phyloP scores from a whole-genome alignment of 2,888 invertebrate species.

The Lycophotia porphyrea region DNA sequence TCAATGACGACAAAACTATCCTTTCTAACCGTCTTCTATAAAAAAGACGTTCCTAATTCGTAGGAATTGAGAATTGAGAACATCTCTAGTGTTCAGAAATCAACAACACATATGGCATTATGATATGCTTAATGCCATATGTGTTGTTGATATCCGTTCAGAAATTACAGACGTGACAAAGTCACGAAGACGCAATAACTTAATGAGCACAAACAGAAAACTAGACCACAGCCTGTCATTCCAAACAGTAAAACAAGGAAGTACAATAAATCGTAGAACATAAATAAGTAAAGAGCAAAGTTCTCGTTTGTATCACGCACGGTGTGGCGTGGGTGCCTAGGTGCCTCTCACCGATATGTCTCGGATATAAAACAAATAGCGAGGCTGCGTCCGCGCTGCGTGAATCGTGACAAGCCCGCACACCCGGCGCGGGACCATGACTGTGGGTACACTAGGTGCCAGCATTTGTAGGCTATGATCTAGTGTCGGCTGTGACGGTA shows the following conservation, averaged over 20 bases:
- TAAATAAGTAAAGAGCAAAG: slow-evolving; percentile 68
- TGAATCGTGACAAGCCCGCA: slow-evolving; percentile 79
- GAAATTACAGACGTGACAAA: background rate
- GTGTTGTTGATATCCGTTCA: background rate
- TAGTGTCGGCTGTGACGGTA: slow-evolving; percentile 26
- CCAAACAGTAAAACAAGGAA: slow-evolving; percentile 44
- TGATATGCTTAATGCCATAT: no score
- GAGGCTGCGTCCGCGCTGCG: slow-evolving; percentile 73
- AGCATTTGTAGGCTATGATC: slow-evolving; percentile 45
- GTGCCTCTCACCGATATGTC: slow-evolving; percentile 71
- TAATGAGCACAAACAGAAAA: slow-evolving; percentile 22
- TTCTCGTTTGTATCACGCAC: slow-evolving; percentile 67
- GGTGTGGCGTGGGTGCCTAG: slow-evolving; percentile 67
- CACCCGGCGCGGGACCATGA: slow-evolving; percentile 64
- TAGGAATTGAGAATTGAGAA: background rate
- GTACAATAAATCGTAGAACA: slow-evolving; percentile 68
- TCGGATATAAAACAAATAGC: slow-evolving; percentile 74
- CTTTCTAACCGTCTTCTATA: background rate
- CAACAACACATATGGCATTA: background rate
- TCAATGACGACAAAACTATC: no score
- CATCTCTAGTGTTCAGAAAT: background rate
- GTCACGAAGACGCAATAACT: background rate
- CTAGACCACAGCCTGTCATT: slow-evolving; percentile 38
- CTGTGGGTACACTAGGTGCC: slow-evolving; percentile 36
- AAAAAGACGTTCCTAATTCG: background rate